Evolutionary conservation across 2,113 vertebrate genomes (phyloP), one percentile per base, ranked within the genome.

Genomic region (Oryzias celebensis): DNA sequence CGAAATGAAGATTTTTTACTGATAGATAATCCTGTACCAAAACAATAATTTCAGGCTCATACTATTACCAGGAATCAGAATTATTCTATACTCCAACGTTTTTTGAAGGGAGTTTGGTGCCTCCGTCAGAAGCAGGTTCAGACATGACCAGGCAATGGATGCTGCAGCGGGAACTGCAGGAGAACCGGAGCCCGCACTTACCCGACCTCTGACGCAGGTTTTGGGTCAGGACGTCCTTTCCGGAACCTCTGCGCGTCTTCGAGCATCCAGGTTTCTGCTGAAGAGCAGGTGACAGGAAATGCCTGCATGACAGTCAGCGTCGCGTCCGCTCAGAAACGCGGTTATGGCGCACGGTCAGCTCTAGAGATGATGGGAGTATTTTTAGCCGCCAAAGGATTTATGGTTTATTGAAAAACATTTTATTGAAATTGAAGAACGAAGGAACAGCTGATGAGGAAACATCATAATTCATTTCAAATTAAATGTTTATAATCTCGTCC

Each of bases 131-230:
- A 36, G 36, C 36, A 3, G 36, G 2, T 36, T 8, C 2, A 12
- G 10, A 12, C 26, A 28, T 28, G 26, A 28, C 1, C 17, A 22
- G 3, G 20, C 42, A 5, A 36, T 43, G n/a, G 58, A 63, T 70
- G 70, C 50, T 46, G 59, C 36, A 36, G 36, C 22, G 65, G 62
- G 17, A 22, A 24, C 49, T 52, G n/a, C 2, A 16, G 12, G 6
- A 31, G 44, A 42, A 6, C 43, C 47, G 12, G 15, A 1, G 13
- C 14, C 13, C 16, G 17, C 55, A 73, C 84, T 75, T 56, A 87
- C 77, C 84, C 60, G 54, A 28, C 6, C 58, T 71, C 56, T 78
- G 69, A 52, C 60, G 81, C 60, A 58, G 69, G 36, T 52, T 53
- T 64, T 46, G 41, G 59, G 55, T 72, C 60, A 24, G 10, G 14